Evolutionary conservation across 2,888 invertebrate species (phyloP).

Genomic region (Saturnia pavonia): DNA sequence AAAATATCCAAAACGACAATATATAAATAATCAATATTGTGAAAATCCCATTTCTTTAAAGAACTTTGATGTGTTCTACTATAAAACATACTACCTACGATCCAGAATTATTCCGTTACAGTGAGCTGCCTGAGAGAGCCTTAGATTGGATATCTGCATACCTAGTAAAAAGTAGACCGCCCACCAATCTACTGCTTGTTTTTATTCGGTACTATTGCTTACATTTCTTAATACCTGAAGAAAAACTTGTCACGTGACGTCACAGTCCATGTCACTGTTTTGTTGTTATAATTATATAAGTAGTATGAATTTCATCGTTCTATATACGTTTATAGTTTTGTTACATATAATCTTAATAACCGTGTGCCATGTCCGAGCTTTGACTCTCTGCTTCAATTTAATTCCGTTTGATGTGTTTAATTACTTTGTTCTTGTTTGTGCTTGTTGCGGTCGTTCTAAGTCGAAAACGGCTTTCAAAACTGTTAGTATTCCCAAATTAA

Average conservation of each 20-base stretch:
- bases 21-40: too few species aligned
- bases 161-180: too few species aligned
- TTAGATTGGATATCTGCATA: too few species aligned
- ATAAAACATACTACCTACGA: too few species aligned
- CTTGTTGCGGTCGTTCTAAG: conserved; percentile 74
- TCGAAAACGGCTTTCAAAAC: conserved; percentile 72
- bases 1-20: too few species aligned
- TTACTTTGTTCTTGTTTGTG: conserved; percentile 80
- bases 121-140: too few species aligned
- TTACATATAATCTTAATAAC: conserved; percentile 8
- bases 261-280: background rate
- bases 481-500: conserved; percentile 76
- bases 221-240: background rate
- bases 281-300: background rate
- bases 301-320: background rate
- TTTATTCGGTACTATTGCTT: background rate
- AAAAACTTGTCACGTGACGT: too few species aligned
- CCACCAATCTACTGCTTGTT: background rate
- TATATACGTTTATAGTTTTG: conserved; percentile 13
- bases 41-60: too few species aligned
- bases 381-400: conserved; percentile 74
- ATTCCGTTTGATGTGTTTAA: conserved; percentile 79
- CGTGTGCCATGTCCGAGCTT: conserved; percentile 44
- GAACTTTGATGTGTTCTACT: too few species aligned
- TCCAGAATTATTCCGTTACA: too few species aligned